Evolutionary conservation across 2,888 invertebrate species (phyloP), one percentile per base, ranked within the genome.

Genomic region (Hyposoter didymator): DNA sequence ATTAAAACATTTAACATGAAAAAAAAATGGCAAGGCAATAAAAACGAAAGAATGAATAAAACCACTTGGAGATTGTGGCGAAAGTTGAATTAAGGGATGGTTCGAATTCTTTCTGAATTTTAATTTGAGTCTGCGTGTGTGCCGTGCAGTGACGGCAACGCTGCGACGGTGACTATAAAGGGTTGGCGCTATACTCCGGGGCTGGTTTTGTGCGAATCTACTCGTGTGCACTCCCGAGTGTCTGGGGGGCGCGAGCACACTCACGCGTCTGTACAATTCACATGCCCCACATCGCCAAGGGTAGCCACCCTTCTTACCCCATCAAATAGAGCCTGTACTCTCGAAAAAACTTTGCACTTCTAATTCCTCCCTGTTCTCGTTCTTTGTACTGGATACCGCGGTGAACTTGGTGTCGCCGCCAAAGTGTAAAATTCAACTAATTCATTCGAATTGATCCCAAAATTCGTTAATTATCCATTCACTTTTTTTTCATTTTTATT

Each of bases 161-260:
- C 55, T 70, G 78, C 70, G 64, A 49, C 74, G 62, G 74, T 19
- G 66, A 82, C 66, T 59, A 28, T 66, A 64, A 75, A 82, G 82
- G 66, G 64, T 22, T 64, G 49, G 39, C 43, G 35, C 45, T 32
- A 59, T 59, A 59, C 28, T 59, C 14, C 14, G 14, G 73, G 28
- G 22, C 43, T n/a, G 43, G 19, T 17, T 66, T 69, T 83, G 74
- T 75, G 74, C 55, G 49, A 39, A 35, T 70, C 47, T 70, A 78
- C 82, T 82, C 79, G 74, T 72, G 59, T 73, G 75, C 70, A 75
- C 70, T 78, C 55, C 55, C 55, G 76, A 74, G 82, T 74, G 78
- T 76, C 82, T 78, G 75, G 32, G 78, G 78, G 32, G 78, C 75
- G 78, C 79, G 52, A 72, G 84, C 72, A 52, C 69, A 8, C 67